phyloP scores from a whole-genome alignment of 2,888 invertebrate species.

The Xylota sylvarum region DNA sequence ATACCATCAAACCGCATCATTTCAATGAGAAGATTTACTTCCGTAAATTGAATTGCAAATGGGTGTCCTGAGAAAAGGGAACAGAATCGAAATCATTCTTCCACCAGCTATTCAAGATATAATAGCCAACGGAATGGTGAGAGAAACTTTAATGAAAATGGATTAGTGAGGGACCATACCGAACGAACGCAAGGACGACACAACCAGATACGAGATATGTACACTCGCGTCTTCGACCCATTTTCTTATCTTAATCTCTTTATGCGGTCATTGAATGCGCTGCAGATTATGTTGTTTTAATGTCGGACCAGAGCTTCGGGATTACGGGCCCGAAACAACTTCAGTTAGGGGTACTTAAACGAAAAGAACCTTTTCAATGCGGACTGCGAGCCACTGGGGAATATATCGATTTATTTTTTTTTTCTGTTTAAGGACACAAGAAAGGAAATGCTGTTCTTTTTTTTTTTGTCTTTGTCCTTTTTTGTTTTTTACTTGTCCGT shows the following conservation, averaged over 20 bases:
- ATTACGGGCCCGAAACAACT: slow-evolving; percentile 11
- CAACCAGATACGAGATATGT: background rate
- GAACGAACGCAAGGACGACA: background rate
- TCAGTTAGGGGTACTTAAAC: slow-evolving; percentile 13
- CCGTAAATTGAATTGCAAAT: slow-evolving; percentile 54
- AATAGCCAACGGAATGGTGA: slow-evolving; percentile 17
- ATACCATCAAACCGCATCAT: slow-evolving; percentile 38
- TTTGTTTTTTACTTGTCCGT: slow-evolving; percentile 2
- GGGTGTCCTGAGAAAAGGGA: slow-evolving; percentile 23
- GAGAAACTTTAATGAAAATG: slow-evolving; percentile 58
- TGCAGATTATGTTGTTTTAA: slow-evolving; percentile 56
- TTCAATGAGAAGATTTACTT: slow-evolving; percentile 47
- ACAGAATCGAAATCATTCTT: slow-evolving; percentile 15
- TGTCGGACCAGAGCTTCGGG: slow-evolving; percentile 17
- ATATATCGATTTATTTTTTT: slow-evolving; percentile 23
- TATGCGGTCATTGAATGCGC: slow-evolving; percentile 59
- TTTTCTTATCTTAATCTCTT: slow-evolving; percentile 59
- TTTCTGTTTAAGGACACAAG: slow-evolving; percentile 15
- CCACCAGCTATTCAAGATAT: slow-evolving; percentile 13
- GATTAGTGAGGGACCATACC: background rate
- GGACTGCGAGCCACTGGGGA: background rate
- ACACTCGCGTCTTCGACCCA: slow-evolving; percentile 4
- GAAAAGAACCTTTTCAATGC: background rate
- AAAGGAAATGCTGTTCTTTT: slow-evolving; percentile 15
- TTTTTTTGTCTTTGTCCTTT: background rate